Percentiles rank a stretch among this genome's conserved stretches.
Evolutionary conservation across 1,140 invertebrate species (phyloP).

Genomic region (Elymnias hypermnestra): DNA sequence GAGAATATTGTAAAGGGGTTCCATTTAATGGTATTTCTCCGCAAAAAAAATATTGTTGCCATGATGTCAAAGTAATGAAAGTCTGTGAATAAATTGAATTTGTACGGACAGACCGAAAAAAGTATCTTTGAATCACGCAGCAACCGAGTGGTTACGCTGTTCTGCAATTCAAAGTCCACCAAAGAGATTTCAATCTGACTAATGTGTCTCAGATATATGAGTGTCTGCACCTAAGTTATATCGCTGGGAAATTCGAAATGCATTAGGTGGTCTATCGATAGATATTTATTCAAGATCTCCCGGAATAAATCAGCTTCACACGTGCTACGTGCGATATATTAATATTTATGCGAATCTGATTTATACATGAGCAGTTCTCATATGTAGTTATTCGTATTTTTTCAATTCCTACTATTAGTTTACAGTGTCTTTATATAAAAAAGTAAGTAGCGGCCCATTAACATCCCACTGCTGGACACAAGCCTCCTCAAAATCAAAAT

Average conservation of each 20-base stretch:
- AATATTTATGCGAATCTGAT: neutral
- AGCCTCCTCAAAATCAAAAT: no score
- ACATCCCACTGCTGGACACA: no score
- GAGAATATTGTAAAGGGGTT: no score
- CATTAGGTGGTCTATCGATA: slow-evolving; percentile 17
- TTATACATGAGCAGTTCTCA: no score
- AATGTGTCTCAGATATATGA: slow-evolving; percentile 52
- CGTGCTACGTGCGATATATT: neutral
- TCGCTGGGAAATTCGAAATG: slow-evolving; percentile 16
- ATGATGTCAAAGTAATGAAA: slow-evolving; percentile 11
- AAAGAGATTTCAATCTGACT: slow-evolving; percentile 66
- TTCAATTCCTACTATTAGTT: no score
- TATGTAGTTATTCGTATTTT: no score
- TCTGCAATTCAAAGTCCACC: slow-evolving; percentile 65
- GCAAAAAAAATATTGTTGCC: neutral
- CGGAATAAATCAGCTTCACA: neutral
- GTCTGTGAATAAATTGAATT: slow-evolving; percentile 33
- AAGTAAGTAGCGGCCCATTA: no score
- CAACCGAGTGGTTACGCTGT: slow-evolving; percentile 52
- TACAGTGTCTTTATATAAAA: no score
- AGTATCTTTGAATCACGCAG: slow-evolving; percentile 53
- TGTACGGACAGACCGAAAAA: slow-evolving; percentile 31
- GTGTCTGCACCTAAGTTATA: slow-evolving; percentile 17
- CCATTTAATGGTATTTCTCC: no score
- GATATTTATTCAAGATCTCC: slow-evolving; percentile 8